Evolutionary conservation across 2,888 invertebrate species (phyloP), one percentile per base, ranked within the genome.

Genomic region (Selenia dentaria): DNA sequence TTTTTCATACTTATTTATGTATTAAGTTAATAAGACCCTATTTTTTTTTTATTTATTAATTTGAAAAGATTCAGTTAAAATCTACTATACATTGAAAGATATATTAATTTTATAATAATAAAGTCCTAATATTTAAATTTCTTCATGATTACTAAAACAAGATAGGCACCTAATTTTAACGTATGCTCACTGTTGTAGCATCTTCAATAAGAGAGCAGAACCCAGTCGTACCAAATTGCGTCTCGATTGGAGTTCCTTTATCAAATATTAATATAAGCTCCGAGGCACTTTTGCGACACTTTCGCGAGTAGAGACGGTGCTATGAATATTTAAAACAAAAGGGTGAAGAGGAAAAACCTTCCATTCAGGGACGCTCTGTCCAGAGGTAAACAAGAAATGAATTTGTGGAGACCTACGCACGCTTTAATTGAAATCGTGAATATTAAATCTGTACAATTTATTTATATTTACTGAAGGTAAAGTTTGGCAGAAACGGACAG

Each of bases 191-290:
- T 16, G 2, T 4, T 25, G 25, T 10, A 25, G 25, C 25, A 10
- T 36, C 31, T 13, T 18, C 31, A 32, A 31, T 34, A 27, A 36
- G 14, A 36, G 22, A 26, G 22, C 57, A 60, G 54, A 55, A 62
- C 51, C 61, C 53, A 54, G 52, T 51, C 52, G 51, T 63, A 73
- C 64, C 62, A 65, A 72, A 71, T 68, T 70, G 67, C 64, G 70
- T 65, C 72, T 73, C 80, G 69, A 82, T 83, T 76, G 77, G 67
- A 78, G 71, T 74, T 76, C 61, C 72, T 69, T 77, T 77, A 73
- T 85, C 72, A 83, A 85, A 84, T 84, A 85, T 86, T 83, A 82
- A 86, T 70, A 78, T 78, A 79, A 77, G 74, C 77, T 69, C 73
- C 70, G 64, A 66, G 70, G 70, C 71, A 75, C 79, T 81, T 81